These are phyloP conservation scores for Fragum whitleyi DNA, from an alignment of 2,888 invertebrate genomes.

Conservation along the genomic window DNA sequence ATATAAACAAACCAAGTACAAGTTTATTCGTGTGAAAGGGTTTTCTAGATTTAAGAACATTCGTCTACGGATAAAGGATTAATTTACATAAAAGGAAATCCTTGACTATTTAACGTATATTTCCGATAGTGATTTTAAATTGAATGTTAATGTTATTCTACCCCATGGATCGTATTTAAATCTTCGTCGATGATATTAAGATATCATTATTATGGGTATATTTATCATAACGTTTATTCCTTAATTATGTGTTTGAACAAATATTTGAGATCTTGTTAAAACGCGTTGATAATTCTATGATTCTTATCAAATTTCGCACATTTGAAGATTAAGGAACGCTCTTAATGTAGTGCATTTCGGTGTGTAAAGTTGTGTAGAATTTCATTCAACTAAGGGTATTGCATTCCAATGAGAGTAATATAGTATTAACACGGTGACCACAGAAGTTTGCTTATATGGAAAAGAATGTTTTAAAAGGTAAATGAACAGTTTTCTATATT, in stretches of 20 bases:
- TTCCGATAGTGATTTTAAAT: slow-evolving; percentile 4
- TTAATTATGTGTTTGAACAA: slow-evolving; percentile 4
- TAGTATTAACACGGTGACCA: too few relatives aligned
- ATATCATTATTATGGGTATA: background rate
- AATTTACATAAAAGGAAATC: slow-evolving; percentile 4
- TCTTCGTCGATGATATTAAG: background rate
- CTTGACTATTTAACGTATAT: background rate
- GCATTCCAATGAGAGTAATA: too few relatives aligned
- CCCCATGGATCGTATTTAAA: background rate
- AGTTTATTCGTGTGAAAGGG: too few relatives aligned
- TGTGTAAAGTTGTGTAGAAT: too few relatives aligned
- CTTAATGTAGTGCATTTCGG: too few relatives aligned
- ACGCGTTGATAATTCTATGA: background rate
- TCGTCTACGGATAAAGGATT: background rate
- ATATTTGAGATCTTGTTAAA: background rate
- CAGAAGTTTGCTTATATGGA: background rate
- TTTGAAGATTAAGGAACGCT: too few relatives aligned
- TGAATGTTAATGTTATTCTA: slow-evolving; percentile 1
- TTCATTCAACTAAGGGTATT: too few relatives aligned
- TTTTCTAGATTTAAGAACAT: too few relatives aligned
- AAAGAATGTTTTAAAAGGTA: background rate
- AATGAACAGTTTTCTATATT: too few relatives aligned
- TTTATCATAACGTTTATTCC: background rate
- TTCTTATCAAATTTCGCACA: background rate
- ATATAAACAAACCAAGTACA: too few relatives aligned